Evolutionary conservation across 2,888 invertebrate genomes (phyloP), one percentile per base, ranked within the genome.

Genomic region (Hoplodrina blanda): DNA sequence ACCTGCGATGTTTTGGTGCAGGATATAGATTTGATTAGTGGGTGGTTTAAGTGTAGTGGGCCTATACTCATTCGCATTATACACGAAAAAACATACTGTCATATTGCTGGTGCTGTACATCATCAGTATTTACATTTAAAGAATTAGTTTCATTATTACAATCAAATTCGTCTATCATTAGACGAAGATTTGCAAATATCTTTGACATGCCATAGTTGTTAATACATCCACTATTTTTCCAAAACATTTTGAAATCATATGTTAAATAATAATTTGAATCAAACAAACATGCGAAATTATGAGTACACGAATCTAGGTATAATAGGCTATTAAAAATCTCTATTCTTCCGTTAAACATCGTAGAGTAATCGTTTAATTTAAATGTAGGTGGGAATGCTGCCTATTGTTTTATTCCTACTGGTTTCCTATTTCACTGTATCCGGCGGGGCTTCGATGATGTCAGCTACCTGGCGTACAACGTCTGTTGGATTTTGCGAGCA

Each of bases 201-300:
- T 15, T 57, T 15, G 41, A 19, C 41, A 44, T 41, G n/a, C 57
- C 20, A 8, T n/a, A 13, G 20, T 41, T 19, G 41, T 57, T 41
- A 20, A 55, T 33, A 55, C 8, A 55, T 30, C 33, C 53, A 17
- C 53, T 53, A 4, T 25, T 53, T 53, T 53, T 55, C 33, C 33
- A 30, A 10, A 55, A 55, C 55, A 55, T 55, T 55, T 33, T 2
- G n/a, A n/a, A 33, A 55, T 55, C 33, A n/a, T 55, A 55, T 11
- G 30, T 17, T 8, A 55, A 33, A n/a, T 55, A 33, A n/a, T 33
- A 55, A 11, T 55, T 55, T 33, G n/a, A 55, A 55, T 55, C 33
- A 3, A 55, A 55, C 55, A 55, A n/a, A 4, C 33, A 55, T n/a
- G 55, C 33, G n/a, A 33, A 55, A 55, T 55, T 55, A 41, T 41